These are phyloP conservation scores for Chlorops oryzae DNA, from an alignment of 1,140 invertebrate genomes.

Conservation along the genomic window DNA sequence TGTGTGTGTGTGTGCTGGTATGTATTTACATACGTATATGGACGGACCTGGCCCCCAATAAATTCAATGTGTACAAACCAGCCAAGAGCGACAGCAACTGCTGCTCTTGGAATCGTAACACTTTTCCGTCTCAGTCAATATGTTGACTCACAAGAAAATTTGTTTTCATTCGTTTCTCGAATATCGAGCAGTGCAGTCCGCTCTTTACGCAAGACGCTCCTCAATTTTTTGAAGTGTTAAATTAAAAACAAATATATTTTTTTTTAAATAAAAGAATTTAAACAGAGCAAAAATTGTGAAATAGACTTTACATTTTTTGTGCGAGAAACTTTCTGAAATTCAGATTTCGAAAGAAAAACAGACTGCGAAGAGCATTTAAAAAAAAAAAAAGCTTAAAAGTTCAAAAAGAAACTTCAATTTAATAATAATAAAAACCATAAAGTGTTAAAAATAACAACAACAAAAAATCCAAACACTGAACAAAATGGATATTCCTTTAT, in stretches of 20 bases:
- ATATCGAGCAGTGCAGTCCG: conserved; percentile 44
- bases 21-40: too few species aligned
- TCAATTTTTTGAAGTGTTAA: conserved; percentile 8
- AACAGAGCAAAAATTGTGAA: conserved; percentile 6
- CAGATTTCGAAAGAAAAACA: conserved; percentile 15
- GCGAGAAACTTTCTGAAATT: neutral
- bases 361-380: conserved; percentile 13
- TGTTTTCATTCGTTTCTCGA: conserved; percentile 46
- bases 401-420: conserved; percentile 17
- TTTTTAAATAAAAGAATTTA: neutral
- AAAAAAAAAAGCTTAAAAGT: conserved; percentile 8
- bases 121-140: too few species aligned
- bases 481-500: conserved; percentile 48
- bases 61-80: too few species aligned
- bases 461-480: conserved; percentile 9
- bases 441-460: conserved; percentile 17
- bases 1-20: too few species aligned
- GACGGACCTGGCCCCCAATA: too few species aligned
- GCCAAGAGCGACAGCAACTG: too few species aligned
- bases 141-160: conserved; percentile 6
- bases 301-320: neutral
- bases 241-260: conserved; percentile 10
- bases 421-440: conserved; percentile 7
- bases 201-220: conserved; percentile 19
- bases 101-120: too few species aligned